Conservation (phyloP, 2,797 vertebrate species). For the Diplodus puntazzo region DNA sequence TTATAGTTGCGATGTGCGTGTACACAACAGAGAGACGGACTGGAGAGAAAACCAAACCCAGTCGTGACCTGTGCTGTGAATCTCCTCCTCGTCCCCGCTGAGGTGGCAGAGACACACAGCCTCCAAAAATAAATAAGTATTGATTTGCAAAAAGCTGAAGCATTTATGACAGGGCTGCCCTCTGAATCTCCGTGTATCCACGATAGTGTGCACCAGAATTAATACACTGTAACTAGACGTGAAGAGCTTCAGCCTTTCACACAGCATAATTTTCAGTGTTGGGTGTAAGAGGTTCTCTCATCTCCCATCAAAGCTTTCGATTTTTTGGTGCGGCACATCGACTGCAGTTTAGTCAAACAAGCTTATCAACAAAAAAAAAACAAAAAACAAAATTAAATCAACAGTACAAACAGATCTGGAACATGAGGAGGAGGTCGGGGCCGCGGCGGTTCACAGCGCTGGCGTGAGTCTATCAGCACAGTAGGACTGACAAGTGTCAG, state of each 20-base stretch:
- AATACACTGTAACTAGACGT: neutral
- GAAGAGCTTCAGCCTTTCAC: neutral
- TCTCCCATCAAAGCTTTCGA: neutral
- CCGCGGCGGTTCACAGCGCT: neutral
- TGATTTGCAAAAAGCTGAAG: slow-evolving; percentile 25
- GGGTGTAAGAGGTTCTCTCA: neutral
- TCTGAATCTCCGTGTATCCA: neutral
- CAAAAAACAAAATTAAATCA: too few relatives aligned
- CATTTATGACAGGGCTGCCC: neutral
- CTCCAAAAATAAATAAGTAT: slow-evolving; percentile 19
- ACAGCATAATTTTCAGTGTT: neutral
- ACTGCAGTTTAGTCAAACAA: neutral
- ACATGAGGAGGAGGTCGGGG: neutral
- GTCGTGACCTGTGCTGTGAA: neutral
- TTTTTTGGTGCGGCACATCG: neutral
- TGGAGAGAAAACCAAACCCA: slow-evolving; percentile 9
- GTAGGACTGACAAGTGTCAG: neutral
- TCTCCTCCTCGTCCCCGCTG: slow-evolving; percentile 1
- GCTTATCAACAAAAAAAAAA: too few relatives aligned
- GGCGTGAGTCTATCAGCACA: neutral
- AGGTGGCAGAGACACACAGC: slow-evolving; percentile 1
- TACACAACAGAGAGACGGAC: neutral
- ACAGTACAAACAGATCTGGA: neutral
- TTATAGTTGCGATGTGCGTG: too few relatives aligned
- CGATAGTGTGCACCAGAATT: neutral